Evolutionary conservation across 2,797 vertebrate genomes (phyloP).

Genomic region (Atherinosoma microstoma): DNA sequence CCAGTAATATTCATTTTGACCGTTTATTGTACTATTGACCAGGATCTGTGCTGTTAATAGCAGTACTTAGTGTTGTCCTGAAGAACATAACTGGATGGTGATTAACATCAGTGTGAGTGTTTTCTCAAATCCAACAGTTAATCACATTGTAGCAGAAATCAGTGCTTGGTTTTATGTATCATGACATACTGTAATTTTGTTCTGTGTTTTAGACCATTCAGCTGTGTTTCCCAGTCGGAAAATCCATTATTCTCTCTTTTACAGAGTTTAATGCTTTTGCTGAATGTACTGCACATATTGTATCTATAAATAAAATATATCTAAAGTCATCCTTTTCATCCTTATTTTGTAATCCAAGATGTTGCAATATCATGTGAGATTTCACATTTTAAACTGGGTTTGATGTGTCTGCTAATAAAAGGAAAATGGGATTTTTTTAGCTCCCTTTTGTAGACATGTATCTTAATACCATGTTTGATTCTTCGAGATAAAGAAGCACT

Average conservation of each 20-base stretch:
- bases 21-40: constrained; percentile 39
- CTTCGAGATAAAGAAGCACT: neutral
- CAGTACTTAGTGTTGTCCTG: constrained; percentile 10
- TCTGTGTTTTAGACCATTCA: constrained; percentile 42
- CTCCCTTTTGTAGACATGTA: neutral
- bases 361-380: neutral
- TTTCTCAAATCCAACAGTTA: constrained; percentile 9
- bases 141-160: constrained; percentile 5
- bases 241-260: constrained; percentile 33
- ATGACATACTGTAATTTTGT: constrained; percentile 19
- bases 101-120: constrained; percentile 19
- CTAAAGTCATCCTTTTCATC: constrained; percentile 14
- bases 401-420: neutral
- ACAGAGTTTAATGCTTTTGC: constrained; percentile 25
- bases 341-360: constrained; percentile 7
- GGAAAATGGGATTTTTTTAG: neutral
- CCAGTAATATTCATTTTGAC: constrained; percentile 34
- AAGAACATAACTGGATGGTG: constrained; percentile 18
- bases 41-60: constrained; percentile 11
- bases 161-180: constrained; percentile 27
- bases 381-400: neutral
- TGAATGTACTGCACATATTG: constrained; percentile 66
- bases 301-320: constrained; percentile 66
- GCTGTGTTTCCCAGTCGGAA: constrained; percentile 27
- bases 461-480: neutral